A percentile compares a stretch with the other conserved stretches of the same genome.
Evolutionary conservation across 2,888 invertebrate species (phyloP).

Genomic region (Saturnia japonica): DNA sequence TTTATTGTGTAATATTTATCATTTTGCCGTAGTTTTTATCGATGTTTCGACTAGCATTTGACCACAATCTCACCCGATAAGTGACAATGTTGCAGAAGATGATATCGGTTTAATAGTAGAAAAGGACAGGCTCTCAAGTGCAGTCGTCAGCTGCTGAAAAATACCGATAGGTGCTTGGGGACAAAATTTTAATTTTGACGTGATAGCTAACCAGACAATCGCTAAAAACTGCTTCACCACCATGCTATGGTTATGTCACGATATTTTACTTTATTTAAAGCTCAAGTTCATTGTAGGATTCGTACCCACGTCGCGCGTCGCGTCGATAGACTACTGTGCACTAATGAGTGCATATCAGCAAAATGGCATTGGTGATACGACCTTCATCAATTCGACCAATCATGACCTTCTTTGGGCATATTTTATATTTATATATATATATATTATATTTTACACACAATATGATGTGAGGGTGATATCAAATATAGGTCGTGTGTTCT

Average conservation of each 20-base stretch:
- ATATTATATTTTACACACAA: too few species aligned
- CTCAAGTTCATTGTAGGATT: background rate
- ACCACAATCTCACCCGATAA: background rate
- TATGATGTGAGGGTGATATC: too few species aligned
- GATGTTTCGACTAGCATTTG: too few species aligned
- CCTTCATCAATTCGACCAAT: too few species aligned
- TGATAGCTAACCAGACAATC: background rate
- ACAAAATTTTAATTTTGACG: background rate
- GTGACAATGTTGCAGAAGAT: background rate
- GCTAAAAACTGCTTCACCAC: background rate
- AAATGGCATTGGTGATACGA: too few species aligned
- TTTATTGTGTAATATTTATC: background rate
- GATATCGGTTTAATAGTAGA: background rate
- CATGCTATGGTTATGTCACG: background rate
- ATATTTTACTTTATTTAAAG: background rate
- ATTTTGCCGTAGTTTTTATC: background rate
- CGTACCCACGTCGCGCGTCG: background rate
- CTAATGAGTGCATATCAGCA: too few species aligned
- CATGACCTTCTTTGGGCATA: background rate
- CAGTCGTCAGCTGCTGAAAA: background rate
- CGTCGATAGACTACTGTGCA: too few species aligned
- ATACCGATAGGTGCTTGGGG: background rate
- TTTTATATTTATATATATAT: too few species aligned
- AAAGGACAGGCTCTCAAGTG: background rate
- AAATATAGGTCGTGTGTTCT: too few species aligned